phyloP scores from a whole-genome alignment of 2,888 invertebrate genomes.

The Zaprionus obscuricornis region DNA sequence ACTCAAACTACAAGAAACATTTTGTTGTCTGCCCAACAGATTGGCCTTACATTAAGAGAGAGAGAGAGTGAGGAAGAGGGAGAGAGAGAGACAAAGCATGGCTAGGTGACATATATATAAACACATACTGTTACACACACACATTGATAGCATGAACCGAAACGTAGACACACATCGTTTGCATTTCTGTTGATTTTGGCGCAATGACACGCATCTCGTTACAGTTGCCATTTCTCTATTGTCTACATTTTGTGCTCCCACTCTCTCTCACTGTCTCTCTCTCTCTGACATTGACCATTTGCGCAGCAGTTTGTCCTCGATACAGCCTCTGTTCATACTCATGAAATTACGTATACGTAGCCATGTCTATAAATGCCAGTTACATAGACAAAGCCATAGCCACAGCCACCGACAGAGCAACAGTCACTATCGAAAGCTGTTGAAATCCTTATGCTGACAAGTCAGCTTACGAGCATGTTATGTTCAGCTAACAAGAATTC shows the following conservation, averaged over 20 bases:
- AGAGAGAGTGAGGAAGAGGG: no score
- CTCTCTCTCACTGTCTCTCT: background rate
- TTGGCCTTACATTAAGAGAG: constrained; percentile 63
- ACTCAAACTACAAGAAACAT: background rate
- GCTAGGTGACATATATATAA: constrained; percentile 20
- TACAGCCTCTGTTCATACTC: constrained; percentile 27
- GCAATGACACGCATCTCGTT: constrained; percentile 73
- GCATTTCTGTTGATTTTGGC: constrained; percentile 75
- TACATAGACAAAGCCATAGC: constrained; percentile 12
- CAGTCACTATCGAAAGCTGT: constrained; percentile 16
- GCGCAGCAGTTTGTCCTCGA: constrained; percentile 41
- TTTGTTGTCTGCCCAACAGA: constrained; percentile 24
- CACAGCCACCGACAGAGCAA: constrained; percentile 23
- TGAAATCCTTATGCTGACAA: constrained; percentile 41
- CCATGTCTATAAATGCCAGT: background rate
- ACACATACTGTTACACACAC: background rate
- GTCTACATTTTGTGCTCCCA: background rate
- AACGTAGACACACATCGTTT: constrained; percentile 64
- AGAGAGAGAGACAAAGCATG: no score
- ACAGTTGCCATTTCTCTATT: constrained; percentile 44
- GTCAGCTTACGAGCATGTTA: constrained; percentile 36
- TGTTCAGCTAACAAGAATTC: constrained; percentile 14
- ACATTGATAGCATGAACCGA: constrained; percentile 27
- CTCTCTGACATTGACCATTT: constrained; percentile 30
- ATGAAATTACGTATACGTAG: background rate